Conservation (phyloP, 2,888 invertebrate genomes). For the Brassicogethes aeneus region DNA sequence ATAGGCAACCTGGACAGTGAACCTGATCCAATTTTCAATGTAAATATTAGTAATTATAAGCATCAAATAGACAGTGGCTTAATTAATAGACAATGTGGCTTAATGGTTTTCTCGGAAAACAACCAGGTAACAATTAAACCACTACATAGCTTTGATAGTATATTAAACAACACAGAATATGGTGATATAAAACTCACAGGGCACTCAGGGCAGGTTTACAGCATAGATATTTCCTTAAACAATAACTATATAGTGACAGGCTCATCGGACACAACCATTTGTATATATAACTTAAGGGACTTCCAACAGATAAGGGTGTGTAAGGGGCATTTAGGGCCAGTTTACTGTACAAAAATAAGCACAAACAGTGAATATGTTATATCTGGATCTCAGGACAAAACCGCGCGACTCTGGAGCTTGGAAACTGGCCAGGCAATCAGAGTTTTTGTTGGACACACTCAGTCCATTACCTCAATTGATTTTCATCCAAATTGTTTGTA, state of each 20-base stretch:
- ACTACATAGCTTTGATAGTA: slow-evolving; percentile 22
- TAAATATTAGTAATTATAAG: slow-evolving; percentile 28
- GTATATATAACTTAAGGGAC: slow-evolving; percentile 30
- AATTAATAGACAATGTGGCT: slow-evolving; percentile 27
- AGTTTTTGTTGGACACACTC: slow-evolving; percentile 79
- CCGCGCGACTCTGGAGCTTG: slow-evolving; percentile 72
- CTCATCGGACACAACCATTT: slow-evolving; percentile 32
- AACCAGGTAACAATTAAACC: slow-evolving; percentile 29
- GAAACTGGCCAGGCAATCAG: slow-evolving; percentile 76
- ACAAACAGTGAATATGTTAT: slow-evolving; percentile 60
- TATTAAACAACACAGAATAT: slow-evolving; percentile 18
- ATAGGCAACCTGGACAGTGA: slow-evolving; percentile 21
- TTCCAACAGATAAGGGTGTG: slow-evolving; percentile 28
- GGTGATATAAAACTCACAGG: slow-evolving; percentile 26
- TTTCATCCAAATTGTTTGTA: slow-evolving; percentile 92
- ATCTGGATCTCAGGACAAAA: slow-evolving; percentile 73
- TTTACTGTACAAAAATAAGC: slow-evolving; percentile 79
- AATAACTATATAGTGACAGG: slow-evolving; percentile 29
- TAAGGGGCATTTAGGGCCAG: slow-evolving; percentile 79
- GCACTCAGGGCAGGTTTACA: slow-evolving; percentile 32
- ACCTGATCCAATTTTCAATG: slow-evolving; percentile 24
- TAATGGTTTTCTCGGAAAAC: slow-evolving; percentile 31
- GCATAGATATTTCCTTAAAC: slow-evolving; percentile 27
- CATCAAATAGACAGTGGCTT: slow-evolving; percentile 31
- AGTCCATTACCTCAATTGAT: slow-evolving; percentile 79